Conservation (phyloP, 2,797 vertebrate species). For the Alauda arvensis region DNA sequence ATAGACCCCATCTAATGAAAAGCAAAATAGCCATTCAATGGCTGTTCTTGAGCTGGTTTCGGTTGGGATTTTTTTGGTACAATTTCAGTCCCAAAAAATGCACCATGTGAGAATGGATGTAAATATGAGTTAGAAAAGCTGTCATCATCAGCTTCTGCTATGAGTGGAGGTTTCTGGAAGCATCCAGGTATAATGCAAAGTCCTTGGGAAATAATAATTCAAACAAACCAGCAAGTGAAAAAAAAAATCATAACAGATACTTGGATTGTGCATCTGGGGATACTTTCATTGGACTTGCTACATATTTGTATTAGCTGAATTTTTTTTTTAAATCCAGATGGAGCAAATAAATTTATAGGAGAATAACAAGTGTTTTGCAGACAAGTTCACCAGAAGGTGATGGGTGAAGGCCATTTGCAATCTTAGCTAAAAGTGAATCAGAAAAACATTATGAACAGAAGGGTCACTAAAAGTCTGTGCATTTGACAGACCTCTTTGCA, state of each 20-base stretch:
- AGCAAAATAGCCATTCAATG: not conserved
- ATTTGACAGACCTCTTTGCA: slow-evolving; percentile 13
- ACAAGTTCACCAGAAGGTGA: not conserved
- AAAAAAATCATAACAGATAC: not conserved
- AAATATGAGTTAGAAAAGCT: not conserved
- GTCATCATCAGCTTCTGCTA: not conserved
- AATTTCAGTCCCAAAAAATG: not conserved
- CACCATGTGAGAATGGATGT: not conserved
- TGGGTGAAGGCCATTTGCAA: not conserved
- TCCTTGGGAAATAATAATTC: not conserved
- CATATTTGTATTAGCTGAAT: not conserved
- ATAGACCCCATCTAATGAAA: not conserved
- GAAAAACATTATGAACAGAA: not conserved
- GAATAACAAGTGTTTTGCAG: not conserved
- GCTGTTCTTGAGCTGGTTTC: not conserved
- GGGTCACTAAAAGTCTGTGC: not conserved
- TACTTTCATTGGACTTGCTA: not conserved
- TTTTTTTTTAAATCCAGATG: not conserved
- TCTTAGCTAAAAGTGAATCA: slow-evolving; percentile 5
- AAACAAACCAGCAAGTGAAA: not conserved
- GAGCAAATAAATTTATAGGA: not conserved
- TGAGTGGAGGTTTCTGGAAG: not conserved
- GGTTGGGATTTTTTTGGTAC: not conserved
- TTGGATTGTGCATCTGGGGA: not conserved
- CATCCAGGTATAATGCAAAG: not conserved